Evolutionary conservation across 2,797 vertebrate species (phyloP), one percentile per base, ranked within the genome.

Genomic region (Eremophila alpestris): DNA sequence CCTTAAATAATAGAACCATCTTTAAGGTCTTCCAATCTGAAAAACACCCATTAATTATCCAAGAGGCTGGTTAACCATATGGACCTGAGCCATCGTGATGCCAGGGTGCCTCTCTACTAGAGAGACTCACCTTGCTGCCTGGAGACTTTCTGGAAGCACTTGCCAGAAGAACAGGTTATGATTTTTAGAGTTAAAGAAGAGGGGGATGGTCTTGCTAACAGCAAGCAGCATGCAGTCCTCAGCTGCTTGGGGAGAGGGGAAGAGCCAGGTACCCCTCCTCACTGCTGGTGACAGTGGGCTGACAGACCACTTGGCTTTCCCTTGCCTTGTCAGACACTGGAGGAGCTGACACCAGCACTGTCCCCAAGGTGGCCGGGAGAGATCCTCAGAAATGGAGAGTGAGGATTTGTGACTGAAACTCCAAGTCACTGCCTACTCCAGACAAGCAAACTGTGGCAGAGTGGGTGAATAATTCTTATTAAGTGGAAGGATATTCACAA

Each of bases 251-350:
- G 18, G 38, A 73, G 32, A 23, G 30, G 23, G 4, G 40, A 51
- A 73, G 55, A 58, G 0, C 9, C 1, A 2, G 54, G 32, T 48
- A 9, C 30, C 23, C 11, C 32, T 48, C 10, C 23, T 68, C 5
- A 21, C 11, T 0, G 1, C 40, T 0, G 2, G 13, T 4, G 24
- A 7, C 38, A 58, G 32, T 0, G 0, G 59, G 24, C 34, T 4
- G 16, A 36, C 22, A 34, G 43, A 69, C 8, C 20, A 1, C 52
- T 62, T 56, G 52, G 41, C 43, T 29, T 77, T 40, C 36, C 41
- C 51, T 38, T 24, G 40, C 51, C 32, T 69, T 46, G 16, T 52
- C 78, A 74, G 68, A 65, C 10, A 14, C 21, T 4, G 32, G 29
- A 51, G 73, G 58, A 69, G 43, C 46, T 88, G 73, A 18, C 5